phyloP scores from a whole-genome alignment of 2,797 vertebrate species.

The Mormyrus hasselquistii region DNA sequence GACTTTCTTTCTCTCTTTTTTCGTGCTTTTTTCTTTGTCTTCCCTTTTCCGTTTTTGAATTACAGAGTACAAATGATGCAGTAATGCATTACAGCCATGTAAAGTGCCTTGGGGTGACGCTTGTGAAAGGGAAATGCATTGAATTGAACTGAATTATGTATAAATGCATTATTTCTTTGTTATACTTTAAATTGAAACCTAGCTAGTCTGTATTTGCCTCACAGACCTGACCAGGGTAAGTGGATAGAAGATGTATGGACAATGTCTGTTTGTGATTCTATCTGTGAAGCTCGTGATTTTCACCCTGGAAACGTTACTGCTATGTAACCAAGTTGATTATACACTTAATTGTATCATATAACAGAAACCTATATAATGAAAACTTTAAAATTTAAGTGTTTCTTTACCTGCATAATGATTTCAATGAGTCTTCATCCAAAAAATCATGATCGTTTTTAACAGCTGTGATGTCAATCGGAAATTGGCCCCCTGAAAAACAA shows the following conservation, averaged over 20 bases:
- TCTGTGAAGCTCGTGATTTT: not conserved
- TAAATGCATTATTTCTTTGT: not conserved
- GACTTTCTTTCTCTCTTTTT: not conserved
- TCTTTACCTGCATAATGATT: conserved; percentile 72
- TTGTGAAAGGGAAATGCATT: not conserved
- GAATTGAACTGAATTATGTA: not conserved
- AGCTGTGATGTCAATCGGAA: conserved; percentile 70
- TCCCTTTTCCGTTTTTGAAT: not conserved
- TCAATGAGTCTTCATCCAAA: conserved; percentile 74
- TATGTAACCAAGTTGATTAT: not conserved
- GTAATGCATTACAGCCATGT: not conserved
- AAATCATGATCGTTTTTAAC: conserved; percentile 75
- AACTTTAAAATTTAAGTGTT: not conserved
- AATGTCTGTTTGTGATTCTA: not conserved
- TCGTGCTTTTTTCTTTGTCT: not conserved
- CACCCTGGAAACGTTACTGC: not conserved
- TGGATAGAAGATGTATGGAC: not conserved
- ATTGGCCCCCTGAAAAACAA: conserved; percentile 55
- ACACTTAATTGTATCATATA: not conserved
- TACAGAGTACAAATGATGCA: not conserved
- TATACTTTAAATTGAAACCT: not conserved
- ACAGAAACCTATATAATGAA: not conserved
- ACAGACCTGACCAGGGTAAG: not conserved
- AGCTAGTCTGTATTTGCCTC: not conserved
- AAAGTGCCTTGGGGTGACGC: not conserved